Conservation (phyloP, 1,140 invertebrate genomes). For the Neuroterus valhalla region DNA sequence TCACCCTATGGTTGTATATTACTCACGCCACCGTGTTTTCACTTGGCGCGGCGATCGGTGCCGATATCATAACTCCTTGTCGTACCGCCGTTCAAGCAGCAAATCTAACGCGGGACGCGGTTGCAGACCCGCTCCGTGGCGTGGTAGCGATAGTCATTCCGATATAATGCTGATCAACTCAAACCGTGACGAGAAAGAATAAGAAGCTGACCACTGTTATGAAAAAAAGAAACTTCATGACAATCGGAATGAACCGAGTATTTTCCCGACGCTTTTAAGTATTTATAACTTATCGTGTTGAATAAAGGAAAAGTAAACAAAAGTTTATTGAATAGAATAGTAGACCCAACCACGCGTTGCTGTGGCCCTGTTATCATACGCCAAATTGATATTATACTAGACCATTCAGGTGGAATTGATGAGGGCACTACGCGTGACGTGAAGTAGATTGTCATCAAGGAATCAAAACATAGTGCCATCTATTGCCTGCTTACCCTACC, state of each 20-base stretch:
- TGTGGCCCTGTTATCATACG: no score
- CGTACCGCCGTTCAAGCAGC: conserved; percentile 68
- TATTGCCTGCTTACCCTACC: no score
- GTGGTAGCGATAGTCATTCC: conserved; percentile 66
- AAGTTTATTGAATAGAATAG: no score
- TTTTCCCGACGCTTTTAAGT: neutral
- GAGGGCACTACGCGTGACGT: no score
- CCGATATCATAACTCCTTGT: conserved; percentile 76
- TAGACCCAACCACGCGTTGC: no score
- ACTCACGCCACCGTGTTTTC: conserved; percentile 75
- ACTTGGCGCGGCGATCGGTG: conserved; percentile 72
- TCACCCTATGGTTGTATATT: conserved; percentile 73
- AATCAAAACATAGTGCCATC: no score
- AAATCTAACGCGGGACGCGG: conserved; percentile 61
- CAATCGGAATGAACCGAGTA: conserved; percentile 26
- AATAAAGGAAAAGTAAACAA: no score
- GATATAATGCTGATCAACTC: conserved; percentile 60
- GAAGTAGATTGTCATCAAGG: no score
- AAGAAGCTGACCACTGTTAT: neutral
- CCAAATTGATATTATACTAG: no score
- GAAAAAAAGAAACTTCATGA: neutral
- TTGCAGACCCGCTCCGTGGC: conserved; percentile 44
- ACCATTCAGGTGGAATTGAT: no score
- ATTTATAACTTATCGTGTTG: no score
- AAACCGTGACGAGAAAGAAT: conserved; percentile 42